Conservation (phyloP, 2,113 vertebrate species). For the Phrynosoma blainvillii region DNA sequence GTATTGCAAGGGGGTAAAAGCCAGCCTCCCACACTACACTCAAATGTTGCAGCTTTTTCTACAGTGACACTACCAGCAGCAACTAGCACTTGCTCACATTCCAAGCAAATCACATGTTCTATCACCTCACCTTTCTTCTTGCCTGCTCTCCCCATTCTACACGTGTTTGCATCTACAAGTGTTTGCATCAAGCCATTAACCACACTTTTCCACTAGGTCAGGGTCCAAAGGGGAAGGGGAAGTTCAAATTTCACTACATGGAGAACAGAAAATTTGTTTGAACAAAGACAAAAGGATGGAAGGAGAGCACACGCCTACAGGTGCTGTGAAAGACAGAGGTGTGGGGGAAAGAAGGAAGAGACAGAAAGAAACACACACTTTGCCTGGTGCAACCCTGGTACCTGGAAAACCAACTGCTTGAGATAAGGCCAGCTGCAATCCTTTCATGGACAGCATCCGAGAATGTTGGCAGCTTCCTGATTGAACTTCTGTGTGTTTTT, state of each 20-base stretch:
- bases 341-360: constrained; percentile 47
- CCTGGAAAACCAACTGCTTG: constrained; percentile 81
- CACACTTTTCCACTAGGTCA: constrained; percentile 23
- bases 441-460: constrained; percentile 71
- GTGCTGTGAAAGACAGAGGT: constrained; percentile 51
- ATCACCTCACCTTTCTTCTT: constrained; percentile 11
- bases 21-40: constrained; percentile 39
- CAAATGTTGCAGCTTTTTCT: not conserved
- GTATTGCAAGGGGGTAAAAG: constrained; percentile 54
- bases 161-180: not conserved
- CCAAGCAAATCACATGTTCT: not conserved
- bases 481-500: constrained; percentile 45
- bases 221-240: not conserved
- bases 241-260: constrained; percentile 37
- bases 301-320: constrained; percentile 67
- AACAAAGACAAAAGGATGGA: constrained; percentile 75
- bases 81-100: not conserved
- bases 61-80: not conserved
- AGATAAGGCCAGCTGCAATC: constrained; percentile 71
- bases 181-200: not conserved
- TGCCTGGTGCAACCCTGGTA: constrained; percentile 79
- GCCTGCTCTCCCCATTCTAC: not conserved
- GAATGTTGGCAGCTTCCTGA: constrained; percentile 75
- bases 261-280: constrained; percentile 58
- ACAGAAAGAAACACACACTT: constrained; percentile 56